Evolutionary conservation across 2,113 vertebrate species (phyloP), one percentile per base, ranked within the genome.

Genomic region (Ammospiza caudacuta): DNA sequence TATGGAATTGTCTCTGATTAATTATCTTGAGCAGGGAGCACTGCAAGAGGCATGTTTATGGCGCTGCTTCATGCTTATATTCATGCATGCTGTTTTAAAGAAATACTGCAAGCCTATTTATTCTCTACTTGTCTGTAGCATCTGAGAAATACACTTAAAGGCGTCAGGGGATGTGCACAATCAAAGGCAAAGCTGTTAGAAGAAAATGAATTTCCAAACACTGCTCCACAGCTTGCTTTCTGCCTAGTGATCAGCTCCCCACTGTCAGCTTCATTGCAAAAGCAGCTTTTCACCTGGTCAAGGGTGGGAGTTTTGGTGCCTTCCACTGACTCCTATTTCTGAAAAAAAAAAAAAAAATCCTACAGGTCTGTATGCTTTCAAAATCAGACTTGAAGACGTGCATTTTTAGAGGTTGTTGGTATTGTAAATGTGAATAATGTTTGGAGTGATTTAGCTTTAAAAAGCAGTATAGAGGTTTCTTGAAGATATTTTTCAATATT

Each of bases 381-480:
- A 55, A 72, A 52, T 2, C 5, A 82, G 22, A 47, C 7, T 28
- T 67, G 31, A 75, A 88, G 10, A 31, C 2, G 35, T 7, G 2
- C 1, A 33, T 78, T 91, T 87, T 70, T 59, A n/a, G 47, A 74
- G 6, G 11, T 29, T 28, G 16, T n/a, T 39, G 35, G 11, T 66
- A 15, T 6, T 47, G 3, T 55, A n/a, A 76, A 11, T 55, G 3
- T 29, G 39, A 46, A 58, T 27, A 57, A 29, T 3, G 9, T 29
- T 35, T 17, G 29, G 15, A 62, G 5, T 12, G 5, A 52, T 57
- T 57, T 79, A 64, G 5, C 4, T 57, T 67, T 79, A 19, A 24
- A 62, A 76, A 77, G 25, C 0, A 14, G 2, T 2, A 22, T 1
- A 16, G 3, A 15, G 2, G 0, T 12, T 57, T 80, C 44, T 68